A percentile compares a stretch with the other conserved stretches of the same genome.
phyloP scores from a whole-genome alignment of 2,113 vertebrate genomes.

The Acrocephalus arundinaceus region DNA sequence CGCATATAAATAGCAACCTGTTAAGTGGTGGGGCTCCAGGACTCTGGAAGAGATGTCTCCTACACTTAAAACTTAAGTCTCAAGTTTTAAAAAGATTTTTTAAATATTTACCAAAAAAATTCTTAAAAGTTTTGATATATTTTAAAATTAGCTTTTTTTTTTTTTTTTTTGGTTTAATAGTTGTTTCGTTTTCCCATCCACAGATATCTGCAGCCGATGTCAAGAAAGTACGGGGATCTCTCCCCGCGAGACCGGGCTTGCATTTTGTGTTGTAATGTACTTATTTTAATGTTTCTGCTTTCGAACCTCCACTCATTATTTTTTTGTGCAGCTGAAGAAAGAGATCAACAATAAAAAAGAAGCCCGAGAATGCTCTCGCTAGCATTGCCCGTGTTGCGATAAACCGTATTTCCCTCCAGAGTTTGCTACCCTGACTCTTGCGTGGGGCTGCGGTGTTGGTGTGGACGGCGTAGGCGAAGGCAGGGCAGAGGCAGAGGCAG shows the following conservation, averaged over 20 bases:
- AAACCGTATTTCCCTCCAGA: background rate
- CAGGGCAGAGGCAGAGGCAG: background rate
- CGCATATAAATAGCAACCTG: constrained; percentile 18
- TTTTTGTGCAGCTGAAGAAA: background rate
- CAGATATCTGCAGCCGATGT: background rate
- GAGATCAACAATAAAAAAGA: background rate
- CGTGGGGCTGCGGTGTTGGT: background rate
- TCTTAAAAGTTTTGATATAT: background rate
- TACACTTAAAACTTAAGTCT: background rate
- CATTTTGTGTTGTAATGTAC: background rate
- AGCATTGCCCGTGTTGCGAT: accelerated
- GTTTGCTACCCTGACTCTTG: background rate
- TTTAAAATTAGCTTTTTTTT: background rate
- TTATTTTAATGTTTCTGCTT: background rate
- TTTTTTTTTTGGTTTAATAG: background rate
- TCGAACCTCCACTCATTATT: background rate
- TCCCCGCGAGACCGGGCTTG: background rate
- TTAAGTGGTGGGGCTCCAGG: background rate
- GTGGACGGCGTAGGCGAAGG: background rate
- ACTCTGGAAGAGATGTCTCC: background rate
- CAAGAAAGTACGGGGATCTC: background rate
- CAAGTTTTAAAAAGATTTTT: no score
- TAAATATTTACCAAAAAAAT: no score
- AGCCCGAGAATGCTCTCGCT: background rate
- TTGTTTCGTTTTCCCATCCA: background rate